Conservation (phyloP, 2,888 invertebrate genomes). For the Linhomoeus sp. region DNA sequence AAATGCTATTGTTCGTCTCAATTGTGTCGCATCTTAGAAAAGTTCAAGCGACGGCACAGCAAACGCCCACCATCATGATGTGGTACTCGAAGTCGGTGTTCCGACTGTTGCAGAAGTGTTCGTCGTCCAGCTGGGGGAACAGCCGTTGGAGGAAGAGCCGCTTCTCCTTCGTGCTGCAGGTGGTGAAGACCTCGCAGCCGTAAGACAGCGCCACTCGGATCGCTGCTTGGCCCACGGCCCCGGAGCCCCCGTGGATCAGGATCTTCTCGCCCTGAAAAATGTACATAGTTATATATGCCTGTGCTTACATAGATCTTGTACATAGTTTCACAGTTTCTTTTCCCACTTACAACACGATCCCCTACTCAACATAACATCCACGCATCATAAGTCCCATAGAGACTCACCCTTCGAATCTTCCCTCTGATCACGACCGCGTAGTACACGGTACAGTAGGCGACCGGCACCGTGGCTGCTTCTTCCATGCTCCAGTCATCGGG, state of each 20-base stretch:
- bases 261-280: slow-evolving; percentile 30
- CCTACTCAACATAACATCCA: too few species aligned
- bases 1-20: too few species aligned
- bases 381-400: background rate
- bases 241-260: slow-evolving; percentile 82
- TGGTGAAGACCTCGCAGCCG: slow-evolving; percentile 58
- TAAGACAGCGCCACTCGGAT: slow-evolving; percentile 68
- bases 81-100: slow-evolving; percentile 70
- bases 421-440: slow-evolving; percentile 77
- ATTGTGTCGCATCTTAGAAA: too few species aligned
- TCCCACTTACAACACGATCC: too few species aligned
- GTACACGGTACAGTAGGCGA: slow-evolving; percentile 36
- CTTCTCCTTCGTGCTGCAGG: slow-evolving; percentile 41
- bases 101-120: slow-evolving; percentile 68
- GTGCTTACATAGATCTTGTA: background rate
- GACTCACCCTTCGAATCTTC: slow-evolving; percentile 35
- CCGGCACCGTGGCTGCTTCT: slow-evolving; percentile 29
- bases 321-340: too few species aligned
- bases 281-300: background rate
- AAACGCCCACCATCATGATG: slow-evolving; percentile 49
- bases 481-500: slow-evolving; percentile 31
- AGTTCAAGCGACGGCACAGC: too few species aligned
- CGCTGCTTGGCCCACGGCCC: slow-evolving; percentile 87
- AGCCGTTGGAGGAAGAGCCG: slow-evolving; percentile 53
- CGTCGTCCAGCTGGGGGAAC: slow-evolving; percentile 57